Evolutionary conservation across 1,140 invertebrate species (phyloP), one percentile per base, ranked within the genome.

Genomic region (Drosophila kohkoa): DNA sequence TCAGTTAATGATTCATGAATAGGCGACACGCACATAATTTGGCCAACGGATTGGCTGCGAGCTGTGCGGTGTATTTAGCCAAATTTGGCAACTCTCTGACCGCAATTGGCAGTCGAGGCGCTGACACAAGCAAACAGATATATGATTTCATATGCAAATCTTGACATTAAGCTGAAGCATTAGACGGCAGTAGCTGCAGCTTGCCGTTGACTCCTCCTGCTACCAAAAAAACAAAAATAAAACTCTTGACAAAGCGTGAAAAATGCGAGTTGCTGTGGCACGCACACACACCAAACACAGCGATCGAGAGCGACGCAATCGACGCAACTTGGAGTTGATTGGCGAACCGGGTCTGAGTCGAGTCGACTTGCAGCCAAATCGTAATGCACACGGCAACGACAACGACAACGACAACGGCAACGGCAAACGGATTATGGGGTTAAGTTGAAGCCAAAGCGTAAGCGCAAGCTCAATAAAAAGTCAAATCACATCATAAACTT

Each of bases 131-230:
- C 68, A 59, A 38, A 65, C 74, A 78, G 86, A 90, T 75, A 81
- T 86, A 89, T 75, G 82, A 79, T 78, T 90, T 77, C 75, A 76
- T 90, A 91, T 91, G 89, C 89, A 91, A 91, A 91, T 91, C 77
- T 89, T 91, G 89, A 91, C 89, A 91, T 77, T 91, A 90, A 91
- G 86, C 85, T 83, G 73, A 55, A 55, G 58, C 69, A 77, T 79
- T 76, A 81, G 68, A 65, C 55, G 75, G 30, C 75, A 69, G 71
- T 60, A 43, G 60, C 32, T 45, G 16, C 43, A 38, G 35, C 63
- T n/a, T 32, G 30, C 25, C 6, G 52, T 59, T 35, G 66, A 57
- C 85, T 89, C 76, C 85, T 88, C 83, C 83, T 82, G 59, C 75
- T 57, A 64, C 59, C 54, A 69, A 64, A 45, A 52, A 32, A 32